Evolutionary conservation across 1,140 invertebrate species (phyloP).

Genomic region (Zophobas atratus): DNA sequence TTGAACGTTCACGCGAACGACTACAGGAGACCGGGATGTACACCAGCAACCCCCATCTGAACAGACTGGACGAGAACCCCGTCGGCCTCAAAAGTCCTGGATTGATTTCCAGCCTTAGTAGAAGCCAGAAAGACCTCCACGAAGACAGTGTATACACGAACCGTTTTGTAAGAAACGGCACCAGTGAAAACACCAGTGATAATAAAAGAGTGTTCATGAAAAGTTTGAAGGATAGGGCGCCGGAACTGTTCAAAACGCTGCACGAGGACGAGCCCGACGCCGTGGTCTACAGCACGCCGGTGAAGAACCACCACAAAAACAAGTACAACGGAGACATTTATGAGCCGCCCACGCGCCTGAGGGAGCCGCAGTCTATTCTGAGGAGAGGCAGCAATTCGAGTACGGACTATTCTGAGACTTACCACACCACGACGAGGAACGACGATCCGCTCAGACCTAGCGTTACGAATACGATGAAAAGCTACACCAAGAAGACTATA

Average conservation of each 20-base stretch:
- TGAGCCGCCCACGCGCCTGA: conserved; percentile 64
- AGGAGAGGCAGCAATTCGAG: conserved; percentile 74
- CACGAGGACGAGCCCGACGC: conserved; percentile 74
- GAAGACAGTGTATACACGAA: conserved; percentile 70
- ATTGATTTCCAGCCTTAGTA: conserved; percentile 86
- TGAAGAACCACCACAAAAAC: conserved; percentile 58
- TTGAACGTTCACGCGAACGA: conserved; percentile 80
- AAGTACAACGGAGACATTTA: conserved; percentile 65
- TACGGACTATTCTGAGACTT: conserved; percentile 80
- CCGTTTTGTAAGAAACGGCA: conserved; percentile 72
- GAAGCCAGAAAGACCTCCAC: conserved; percentile 83
- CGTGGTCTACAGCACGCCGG: conserved; percentile 64
- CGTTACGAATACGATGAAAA: conserved; percentile 79
- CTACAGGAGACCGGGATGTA: conserved; percentile 71
- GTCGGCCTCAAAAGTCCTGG: conserved; percentile 86
- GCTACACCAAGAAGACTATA: conserved; percentile 76
- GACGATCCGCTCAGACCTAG: conserved; percentile 76
- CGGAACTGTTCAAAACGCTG: conserved; percentile 81
- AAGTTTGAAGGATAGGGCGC: conserved; percentile 80
- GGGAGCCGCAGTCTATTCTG: conserved; percentile 64
- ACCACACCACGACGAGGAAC: conserved; percentile 76
- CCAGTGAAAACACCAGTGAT: conserved; percentile 70
- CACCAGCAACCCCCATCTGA: conserved; percentile 84
- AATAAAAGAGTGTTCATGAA: conserved; percentile 81
- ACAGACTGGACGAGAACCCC: conserved; percentile 77